Base-by-base conservation (phyloP, 2,797 vertebrate genomes). In the Melanotaenia nigrans region DNA sequence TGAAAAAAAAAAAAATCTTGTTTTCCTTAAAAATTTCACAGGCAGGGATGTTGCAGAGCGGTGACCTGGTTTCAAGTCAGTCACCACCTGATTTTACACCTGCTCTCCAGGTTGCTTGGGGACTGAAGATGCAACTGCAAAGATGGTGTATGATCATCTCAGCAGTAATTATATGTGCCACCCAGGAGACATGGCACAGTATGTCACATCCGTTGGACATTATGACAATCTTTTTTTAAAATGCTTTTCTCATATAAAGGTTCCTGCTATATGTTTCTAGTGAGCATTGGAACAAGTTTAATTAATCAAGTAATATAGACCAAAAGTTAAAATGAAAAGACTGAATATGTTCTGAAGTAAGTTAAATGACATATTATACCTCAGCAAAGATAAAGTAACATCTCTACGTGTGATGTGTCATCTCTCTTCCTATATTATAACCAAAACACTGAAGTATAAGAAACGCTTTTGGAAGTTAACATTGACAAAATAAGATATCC, bases 31-130 rank as follows among this genome's bases (percentile, higher is more conserved):
- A 58, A 1, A 28, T 42, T 64, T 62, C 42, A 56, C 45, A 66
- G 74, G 28, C 33, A 2, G 10, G 62, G 30, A 61, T 45, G 63
- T 68, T 71, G 42, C 20, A 28, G 38, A 73, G 33, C 60, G 71
- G 20, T 75, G 75, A 72, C 78, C 78, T 75, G 77, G 51, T 79
- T 82, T 82, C 67, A 65, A 69, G 79, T 76, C 62, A 71, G 68
- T 74, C 47, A 61, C 57, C 70, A 81, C 65, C 67, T 75, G 68
- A 70, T 79, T 79, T 74, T 68, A 14, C 80, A 84, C 58, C 65
- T 89, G 69, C 83, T 85, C 59, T 73, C 68, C 55, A 28, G 24
- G 76, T 81, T 73, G 61, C 75, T 83, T n/a, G 16, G 65, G 80
- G 71, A 81, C 79, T 72, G 71, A 56, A 63, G 36, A 72, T 71